These are phyloP conservation scores for Actenoides hombroni DNA, from an alignment of 2,113 vertebrate genomes.

Conservation along the genomic window DNA sequence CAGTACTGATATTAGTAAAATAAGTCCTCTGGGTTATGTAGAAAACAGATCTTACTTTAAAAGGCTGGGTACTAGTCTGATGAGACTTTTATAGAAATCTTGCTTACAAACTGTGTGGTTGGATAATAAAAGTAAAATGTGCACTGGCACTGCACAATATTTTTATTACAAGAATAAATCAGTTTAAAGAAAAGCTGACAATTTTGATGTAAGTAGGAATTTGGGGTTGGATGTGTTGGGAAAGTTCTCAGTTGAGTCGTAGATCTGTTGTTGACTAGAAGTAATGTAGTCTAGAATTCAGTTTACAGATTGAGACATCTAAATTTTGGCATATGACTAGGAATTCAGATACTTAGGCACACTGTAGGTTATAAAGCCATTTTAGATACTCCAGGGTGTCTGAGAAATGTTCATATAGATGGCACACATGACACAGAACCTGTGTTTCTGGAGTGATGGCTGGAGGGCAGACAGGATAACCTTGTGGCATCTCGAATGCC, in stretches of 20 bases:
- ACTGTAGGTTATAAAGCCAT: neutral
- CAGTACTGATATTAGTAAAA: neutral
- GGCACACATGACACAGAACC: neutral
- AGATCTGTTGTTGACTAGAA: neutral
- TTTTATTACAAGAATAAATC: neutral
- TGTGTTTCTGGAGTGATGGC: neutral
- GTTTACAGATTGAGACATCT: neutral
- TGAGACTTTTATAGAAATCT: neutral
- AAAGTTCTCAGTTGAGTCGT: neutral
- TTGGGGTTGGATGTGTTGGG: neutral
- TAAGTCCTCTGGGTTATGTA: neutral
- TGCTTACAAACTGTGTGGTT: neutral
- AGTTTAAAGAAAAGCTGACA: neutral
- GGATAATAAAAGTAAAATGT: neutral
- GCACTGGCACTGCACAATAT: neutral
- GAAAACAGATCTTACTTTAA: neutral
- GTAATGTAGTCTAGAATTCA: neutral
- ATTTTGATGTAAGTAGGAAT: neutral
- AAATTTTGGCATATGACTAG: neutral
- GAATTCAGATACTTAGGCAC: neutral
- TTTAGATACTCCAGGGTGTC: neutral
- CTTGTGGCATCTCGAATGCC: neutral
- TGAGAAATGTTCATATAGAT: neutral
- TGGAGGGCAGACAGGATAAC: neutral
- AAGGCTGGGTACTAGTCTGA: neutral